phyloP scores from a whole-genome alignment of 2,888 invertebrate genomes.

The Elegia similella region DNA sequence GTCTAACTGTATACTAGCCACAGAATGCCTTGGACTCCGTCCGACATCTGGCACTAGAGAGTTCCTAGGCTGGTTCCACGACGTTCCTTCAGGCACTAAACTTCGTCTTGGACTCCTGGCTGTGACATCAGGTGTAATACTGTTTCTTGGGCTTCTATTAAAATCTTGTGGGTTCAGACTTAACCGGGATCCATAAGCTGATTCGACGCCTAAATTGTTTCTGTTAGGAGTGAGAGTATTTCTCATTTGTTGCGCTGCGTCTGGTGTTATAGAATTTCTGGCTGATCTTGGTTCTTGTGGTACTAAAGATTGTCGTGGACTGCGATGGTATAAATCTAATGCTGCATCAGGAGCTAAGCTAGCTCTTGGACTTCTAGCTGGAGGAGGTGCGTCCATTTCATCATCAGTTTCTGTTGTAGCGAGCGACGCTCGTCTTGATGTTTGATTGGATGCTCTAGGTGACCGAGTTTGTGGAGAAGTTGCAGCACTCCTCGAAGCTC shows the following conservation, averaged over 20 bases:
- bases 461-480: conserved; percentile 83
- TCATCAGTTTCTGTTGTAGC: conserved; percentile 84
- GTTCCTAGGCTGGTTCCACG: conserved; percentile 81
- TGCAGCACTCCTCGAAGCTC: conserved; percentile 85
- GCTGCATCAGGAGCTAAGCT: conserved; percentile 82
- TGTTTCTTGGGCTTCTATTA: conserved; percentile 72
- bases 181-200: conserved; percentile 76
- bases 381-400: conserved; percentile 66
- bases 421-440: conserved; percentile 80
- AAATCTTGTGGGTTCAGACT: conserved; percentile 82
- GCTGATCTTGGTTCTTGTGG: conserved; percentile 79
- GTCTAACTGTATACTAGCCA: conserved; percentile 73
- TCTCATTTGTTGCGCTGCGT: conserved; percentile 76
- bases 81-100: conserved; percentile 79
- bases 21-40: conserved; percentile 83
- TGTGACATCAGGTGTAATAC: conserved; percentile 70
- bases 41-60: conserved; percentile 81
- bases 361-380: conserved; percentile 79
- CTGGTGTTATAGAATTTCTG: conserved; percentile 84
- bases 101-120: conserved; percentile 83
- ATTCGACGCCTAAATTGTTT: conserved; percentile 83
- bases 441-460: conserved; percentile 70
- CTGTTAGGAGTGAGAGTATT: conserved; percentile 81
- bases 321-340: conserved; percentile 76
- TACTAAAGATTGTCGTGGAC: conserved; percentile 79